Base-by-base conservation (phyloP, 2,797 vertebrate genomes). In the Spinibarbus caldwelli region DNA sequence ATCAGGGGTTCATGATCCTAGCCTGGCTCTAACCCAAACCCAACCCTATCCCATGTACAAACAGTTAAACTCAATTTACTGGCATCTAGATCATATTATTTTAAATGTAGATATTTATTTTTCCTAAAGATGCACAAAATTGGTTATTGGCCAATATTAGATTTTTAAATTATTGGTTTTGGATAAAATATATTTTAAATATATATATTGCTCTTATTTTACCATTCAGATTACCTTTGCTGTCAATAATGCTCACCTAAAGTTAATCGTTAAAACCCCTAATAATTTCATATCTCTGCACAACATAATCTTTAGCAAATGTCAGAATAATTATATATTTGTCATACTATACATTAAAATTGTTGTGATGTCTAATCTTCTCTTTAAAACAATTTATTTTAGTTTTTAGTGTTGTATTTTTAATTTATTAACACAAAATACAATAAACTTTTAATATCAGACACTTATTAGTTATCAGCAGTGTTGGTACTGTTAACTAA, bases 1-100 rank as follows among this genome's bases (percentile, higher is more conserved):
- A 38, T 85, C 31, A 85, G 54, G 15, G 43, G 52, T 52, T 73
- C 41, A 64, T n/a, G 43, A 84, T 47, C 59, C 19, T 23, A n/a
- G 14, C 14, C 64, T 36, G 52, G 49, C 10, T 21, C 19, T 38
- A 41, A 29, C 26, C 8, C 12, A 67, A 45, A 77, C 15, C 14
- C 45, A 36, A 54, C 10, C 17, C 17, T 17, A 45, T 43, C 4
- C n/a, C n/a, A 77, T 54, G 45, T 52, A 38, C 54, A 72, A 11
- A 1, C 21, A 64, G 54, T 29, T 66, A 36, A 66, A 52, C 26
- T 36, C 4, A 70, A 54, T 45, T 8, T 38, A 57, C 23, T 59
- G 34, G 34, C 34, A 78, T 43, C 54, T 21, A 78, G 23, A 62
- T 19, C 31, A 19, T 38, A 36, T 52, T 8, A 6, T 59, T 78